phyloP scores from a whole-genome alignment of 1,140 invertebrate genomes.

The Drosophila kanapiae region DNA sequence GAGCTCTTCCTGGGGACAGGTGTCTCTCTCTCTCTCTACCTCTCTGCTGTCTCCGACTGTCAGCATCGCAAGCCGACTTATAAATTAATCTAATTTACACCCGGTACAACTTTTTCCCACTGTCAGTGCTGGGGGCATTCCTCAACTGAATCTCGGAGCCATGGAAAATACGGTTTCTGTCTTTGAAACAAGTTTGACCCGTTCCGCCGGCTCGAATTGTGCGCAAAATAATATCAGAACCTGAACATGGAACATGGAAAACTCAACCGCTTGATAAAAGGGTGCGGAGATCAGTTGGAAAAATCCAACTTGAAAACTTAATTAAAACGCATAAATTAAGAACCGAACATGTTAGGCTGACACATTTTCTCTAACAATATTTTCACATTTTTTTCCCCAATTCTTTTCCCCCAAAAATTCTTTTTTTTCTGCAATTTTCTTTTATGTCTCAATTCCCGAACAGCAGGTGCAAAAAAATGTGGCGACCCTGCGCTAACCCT shows the following conservation, averaged over 20 bases:
- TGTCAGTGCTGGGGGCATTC: conserved; percentile 38
- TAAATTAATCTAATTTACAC: conserved; percentile 56
- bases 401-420: conserved; percentile 30
- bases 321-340: conserved; percentile 79
- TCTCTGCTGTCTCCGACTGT: conserved; percentile 8
- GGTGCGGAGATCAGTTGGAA: conserved; percentile 38
- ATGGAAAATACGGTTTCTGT: conserved; percentile 73
- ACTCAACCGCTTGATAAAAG: conserved; percentile 18
- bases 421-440: conserved; percentile 53
- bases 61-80: conserved; percentile 36
- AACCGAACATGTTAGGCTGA: conserved; percentile 70
- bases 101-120: conserved; percentile 43
- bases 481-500: conserved; percentile 31
- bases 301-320: conserved; percentile 58
- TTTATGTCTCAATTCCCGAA: conserved; percentile 77
- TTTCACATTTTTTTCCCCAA: conserved; percentile 20
- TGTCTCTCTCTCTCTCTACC: conserved; percentile 3
- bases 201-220: conserved; percentile 56
- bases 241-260: conserved; percentile 32
- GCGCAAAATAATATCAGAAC: conserved; percentile 50
- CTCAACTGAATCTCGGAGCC: conserved; percentile 47
- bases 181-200: conserved; percentile 76
- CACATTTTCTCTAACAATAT: conserved; percentile 60
- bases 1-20: conserved; percentile 33
- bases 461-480: conserved; percentile 77